Evolutionary conservation across 2,888 invertebrate genomes (phyloP), one percentile per base, ranked within the genome.

Genomic region (Nymphalis c-album): DNA sequence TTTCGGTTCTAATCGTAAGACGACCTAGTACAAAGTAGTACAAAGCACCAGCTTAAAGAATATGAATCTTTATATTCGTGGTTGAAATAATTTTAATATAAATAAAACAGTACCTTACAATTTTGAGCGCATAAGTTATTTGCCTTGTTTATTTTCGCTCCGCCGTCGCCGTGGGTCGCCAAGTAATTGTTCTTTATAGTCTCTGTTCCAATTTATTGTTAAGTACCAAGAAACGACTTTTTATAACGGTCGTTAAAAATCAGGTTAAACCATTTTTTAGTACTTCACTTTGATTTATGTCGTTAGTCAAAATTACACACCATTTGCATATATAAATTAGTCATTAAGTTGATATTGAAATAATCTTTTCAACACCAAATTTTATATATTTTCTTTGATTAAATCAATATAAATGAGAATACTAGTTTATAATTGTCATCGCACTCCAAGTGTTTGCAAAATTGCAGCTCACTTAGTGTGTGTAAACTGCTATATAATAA

Each of bases 161-260:
- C 7, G 17, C 60, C 64, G 22, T 59, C 64, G 45, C 64, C 66
- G 57, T 35, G 57, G 40, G 57, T 61, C 61, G 55, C 60, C 66
- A 61, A 66, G 60, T 66, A 66, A 66, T 66, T 66, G 66, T 66
- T 66, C 66, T 66, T 66, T 66, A 61, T 61, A 45, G 53, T 65
- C 55, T 40, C 18, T n/a, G 57, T 40, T 57, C 40, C 40, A 57
- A 57, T 57, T 57, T 57, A 57, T 18, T 40, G 4, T 57, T 40
- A 57, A 57, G 57, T 31, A 55, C 53, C 53, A 55, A 26, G 26
- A 31, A 55, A 55, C 53, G 53, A 55, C 31, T 55, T 55, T 31
- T 17, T 55, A 55, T 31, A 55, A 55, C 31, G 53, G 53, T 55
- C 53, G 53, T 55, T 31, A 31, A 55, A 55, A 55, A 55, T 55